Percentiles rank a stretch among this genome's conserved stretches.
Conservation (phyloP, 2,888 invertebrate genomes). For the Tanytarsus gracilentus region DNA sequence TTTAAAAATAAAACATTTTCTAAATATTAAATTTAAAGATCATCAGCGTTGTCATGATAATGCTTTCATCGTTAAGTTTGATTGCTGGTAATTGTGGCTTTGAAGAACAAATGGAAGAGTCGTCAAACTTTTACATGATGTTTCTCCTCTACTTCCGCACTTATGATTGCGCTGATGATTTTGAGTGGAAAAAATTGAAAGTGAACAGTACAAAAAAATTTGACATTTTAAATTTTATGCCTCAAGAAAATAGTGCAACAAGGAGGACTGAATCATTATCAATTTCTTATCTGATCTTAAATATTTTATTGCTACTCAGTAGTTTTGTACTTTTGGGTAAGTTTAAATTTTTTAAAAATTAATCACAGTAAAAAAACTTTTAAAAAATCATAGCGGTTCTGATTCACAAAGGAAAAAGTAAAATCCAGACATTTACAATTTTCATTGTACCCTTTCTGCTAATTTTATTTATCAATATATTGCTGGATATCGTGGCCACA, state of each 20-base stretch:
- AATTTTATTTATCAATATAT: not conserved
- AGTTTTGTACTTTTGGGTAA: not conserved
- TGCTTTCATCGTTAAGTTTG: not conserved
- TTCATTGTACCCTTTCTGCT: not conserved
- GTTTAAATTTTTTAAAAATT: not conserved
- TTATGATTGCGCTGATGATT: not conserved
- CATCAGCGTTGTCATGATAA: not conserved
- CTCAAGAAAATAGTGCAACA: not conserved
- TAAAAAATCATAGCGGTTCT: not conserved
- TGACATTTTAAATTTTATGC: too few species aligned
- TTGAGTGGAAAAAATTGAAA: not conserved
- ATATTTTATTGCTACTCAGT: too few species aligned
- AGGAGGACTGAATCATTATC: not conserved
- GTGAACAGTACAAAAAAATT: too few species aligned
- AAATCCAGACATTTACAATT: not conserved
- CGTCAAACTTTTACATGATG: not conserved
- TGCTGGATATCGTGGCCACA: not conserved
- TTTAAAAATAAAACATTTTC: not conserved
- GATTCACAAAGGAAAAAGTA: not conserved
- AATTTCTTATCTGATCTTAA: too few species aligned
- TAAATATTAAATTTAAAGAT: not conserved
- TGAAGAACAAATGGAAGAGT: not conserved
- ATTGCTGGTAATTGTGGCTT: not conserved
- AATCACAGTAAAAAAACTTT: not conserved
- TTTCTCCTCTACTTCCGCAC: conserved; percentile 11